These are phyloP conservation scores for Metalampra italica DNA, from an alignment of 2,888 invertebrate genomes.

Conservation along the genomic window DNA sequence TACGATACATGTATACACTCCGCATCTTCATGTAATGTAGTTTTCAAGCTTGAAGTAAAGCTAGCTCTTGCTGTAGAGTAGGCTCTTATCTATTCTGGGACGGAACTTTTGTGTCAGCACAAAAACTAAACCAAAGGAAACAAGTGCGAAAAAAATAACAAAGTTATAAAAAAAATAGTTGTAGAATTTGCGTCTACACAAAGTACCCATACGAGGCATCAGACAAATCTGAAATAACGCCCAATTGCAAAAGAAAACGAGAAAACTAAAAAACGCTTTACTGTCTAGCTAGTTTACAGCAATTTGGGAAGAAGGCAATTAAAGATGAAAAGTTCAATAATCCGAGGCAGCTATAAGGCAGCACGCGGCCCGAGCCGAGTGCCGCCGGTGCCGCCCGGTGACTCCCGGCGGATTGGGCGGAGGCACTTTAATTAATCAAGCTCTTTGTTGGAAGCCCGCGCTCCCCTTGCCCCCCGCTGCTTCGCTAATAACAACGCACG, in stretches of 20 bases:
- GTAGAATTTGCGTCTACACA: too few species aligned
- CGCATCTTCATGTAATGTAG: too few species aligned
- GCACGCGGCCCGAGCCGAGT: slow-evolving; percentile 24
- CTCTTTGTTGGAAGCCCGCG: slow-evolving; percentile 57
- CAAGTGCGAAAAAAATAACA: too few species aligned
- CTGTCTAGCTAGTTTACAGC: neutral
- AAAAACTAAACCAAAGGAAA: too few species aligned
- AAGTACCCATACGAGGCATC: too few species aligned
- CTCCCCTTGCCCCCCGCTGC: slow-evolving; percentile 52
- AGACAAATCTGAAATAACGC: too few species aligned
- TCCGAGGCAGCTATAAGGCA: slow-evolving; percentile 46
- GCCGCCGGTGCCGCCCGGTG: slow-evolving; percentile 3
- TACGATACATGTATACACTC: neutral
- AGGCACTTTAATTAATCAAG: slow-evolving; percentile 75
- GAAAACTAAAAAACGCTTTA: neutral
- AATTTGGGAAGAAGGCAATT: slow-evolving; percentile 35
- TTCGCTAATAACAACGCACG: slow-evolving; percentile 58
- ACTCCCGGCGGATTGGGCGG: slow-evolving; percentile 62
- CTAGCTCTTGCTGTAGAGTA: too few species aligned
- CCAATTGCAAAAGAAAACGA: neutral
- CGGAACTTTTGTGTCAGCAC: too few species aligned
- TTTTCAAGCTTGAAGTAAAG: too few species aligned
- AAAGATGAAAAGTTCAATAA: slow-evolving; percentile 51
- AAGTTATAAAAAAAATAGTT: too few species aligned
- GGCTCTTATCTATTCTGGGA: too few species aligned